A percentile compares a stretch with the other conserved stretches of the same genome.
phyloP scores from a whole-genome alignment of 2,113 vertebrate species.

The Hippolais icterina region DNA sequence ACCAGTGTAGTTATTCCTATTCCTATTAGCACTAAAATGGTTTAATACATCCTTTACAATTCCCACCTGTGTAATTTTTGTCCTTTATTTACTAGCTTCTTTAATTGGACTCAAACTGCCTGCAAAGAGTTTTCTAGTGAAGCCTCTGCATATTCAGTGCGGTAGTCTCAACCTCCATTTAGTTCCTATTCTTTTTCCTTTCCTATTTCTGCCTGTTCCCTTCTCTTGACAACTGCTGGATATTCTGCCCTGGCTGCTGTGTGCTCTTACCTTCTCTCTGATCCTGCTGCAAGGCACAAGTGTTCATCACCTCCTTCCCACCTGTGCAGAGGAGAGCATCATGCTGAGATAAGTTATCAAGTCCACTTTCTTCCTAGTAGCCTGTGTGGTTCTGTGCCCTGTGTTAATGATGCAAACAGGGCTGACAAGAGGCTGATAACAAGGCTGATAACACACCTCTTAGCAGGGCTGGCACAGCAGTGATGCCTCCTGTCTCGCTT shows the following conservation, averaged over 20 bases:
- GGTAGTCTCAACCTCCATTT: not conserved
- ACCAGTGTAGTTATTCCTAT: not conserved
- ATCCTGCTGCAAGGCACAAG: not conserved
- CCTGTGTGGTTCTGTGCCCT: not conserved
- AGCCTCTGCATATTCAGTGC: not conserved
- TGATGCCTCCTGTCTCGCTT: not conserved
- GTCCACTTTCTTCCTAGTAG: not conserved
- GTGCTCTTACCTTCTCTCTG: not conserved
- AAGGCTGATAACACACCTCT: not conserved
- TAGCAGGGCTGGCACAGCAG: not conserved
- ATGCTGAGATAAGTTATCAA: not conserved
- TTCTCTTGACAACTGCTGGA: not conserved
- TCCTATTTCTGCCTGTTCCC: not conserved
- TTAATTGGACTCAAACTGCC: not conserved
- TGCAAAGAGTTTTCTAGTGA: not conserved
- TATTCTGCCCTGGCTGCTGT: not conserved
- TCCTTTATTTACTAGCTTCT: not conserved
- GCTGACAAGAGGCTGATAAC: not conserved
- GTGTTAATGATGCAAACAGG: accelerated
- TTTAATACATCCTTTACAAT: not conserved
- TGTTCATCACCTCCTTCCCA: not conserved
- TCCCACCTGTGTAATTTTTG: not conserved
- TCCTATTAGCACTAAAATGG: not conserved
- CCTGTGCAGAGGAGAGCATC: not conserved
- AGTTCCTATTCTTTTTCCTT: not conserved